Evolutionary conservation across 1,140 invertebrate genomes (phyloP), one percentile per base, ranked within the genome.

Genomic region (Macrobrachium rosenbergii): DNA sequence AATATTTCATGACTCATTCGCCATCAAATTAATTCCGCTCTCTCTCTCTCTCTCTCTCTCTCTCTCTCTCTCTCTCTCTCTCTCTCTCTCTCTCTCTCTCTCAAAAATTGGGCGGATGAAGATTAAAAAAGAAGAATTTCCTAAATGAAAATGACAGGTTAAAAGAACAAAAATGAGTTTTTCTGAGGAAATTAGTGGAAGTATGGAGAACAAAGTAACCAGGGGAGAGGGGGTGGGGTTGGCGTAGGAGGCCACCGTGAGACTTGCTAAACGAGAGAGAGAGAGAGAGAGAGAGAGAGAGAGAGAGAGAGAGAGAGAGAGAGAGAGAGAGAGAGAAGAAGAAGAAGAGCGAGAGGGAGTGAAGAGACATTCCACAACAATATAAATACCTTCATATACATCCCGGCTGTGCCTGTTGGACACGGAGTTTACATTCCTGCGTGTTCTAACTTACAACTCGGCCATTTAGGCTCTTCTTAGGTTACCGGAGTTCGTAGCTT

Each of bases 371-470:
- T 62, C 17, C 58, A 28, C 52, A 14, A 16, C 77, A 21, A 23
- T 19, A 17, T 60, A n/a, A 60, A 37, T 28, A 60, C 45, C 16
- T 14, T 11, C 11, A 59, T 37, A 37, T 37, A 37, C 28, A 37
- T 37, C 28, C 3, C 28, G 28, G 28, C 28, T 37, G 58, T 19
- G 23, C 16, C n/a, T 79, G 11, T 10, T 58, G 10, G 17, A 23
- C 58, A 28, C 60, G 28, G 21, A 19, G 60, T 60, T 64, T 21
- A 19, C 21, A 73, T 73, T 37, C 69, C 45, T 73, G 23, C 69
- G 21, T 73, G 69, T 73, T 73, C 69, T 73, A 73, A 73, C 8
- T 11, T 73, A 73, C 69, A 73, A 43, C 23, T n/a, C 28, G 12
- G 23, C 69, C 69, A 73, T 73, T 75, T 75, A 75, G 37, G 5